phyloP scores from a whole-genome alignment of 2,113 vertebrate genomes.

The Oenanthe oenanthe region DNA sequence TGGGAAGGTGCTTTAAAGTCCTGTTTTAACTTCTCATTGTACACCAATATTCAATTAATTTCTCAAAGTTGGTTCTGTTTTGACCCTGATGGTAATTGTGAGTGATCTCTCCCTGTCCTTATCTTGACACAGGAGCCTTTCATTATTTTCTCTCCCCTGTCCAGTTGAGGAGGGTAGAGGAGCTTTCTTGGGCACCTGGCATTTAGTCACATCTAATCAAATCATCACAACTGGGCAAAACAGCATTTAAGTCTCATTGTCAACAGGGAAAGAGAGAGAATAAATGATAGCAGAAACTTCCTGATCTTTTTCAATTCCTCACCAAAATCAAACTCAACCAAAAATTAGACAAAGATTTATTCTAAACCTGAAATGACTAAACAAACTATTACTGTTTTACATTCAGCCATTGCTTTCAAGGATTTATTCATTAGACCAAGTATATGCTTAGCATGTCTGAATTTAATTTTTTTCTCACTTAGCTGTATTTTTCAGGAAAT shows the following conservation, averaged over 20 bases:
- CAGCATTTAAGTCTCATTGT: not conserved
- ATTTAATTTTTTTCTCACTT: not conserved
- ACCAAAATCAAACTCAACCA: not conserved
- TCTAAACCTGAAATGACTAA: not conserved
- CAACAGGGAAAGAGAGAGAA: not conserved
- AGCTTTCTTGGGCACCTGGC: not conserved
- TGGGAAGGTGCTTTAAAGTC: not conserved
- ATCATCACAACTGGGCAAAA: not conserved
- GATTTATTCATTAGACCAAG: not conserved
- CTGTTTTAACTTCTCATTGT: not conserved
- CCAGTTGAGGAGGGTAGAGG: not conserved
- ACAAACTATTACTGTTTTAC: not conserved
- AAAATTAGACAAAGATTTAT: not conserved
- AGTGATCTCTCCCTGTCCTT: not conserved
- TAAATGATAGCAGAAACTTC: not conserved
- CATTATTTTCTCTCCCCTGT: not conserved
- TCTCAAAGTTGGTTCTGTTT: not conserved
- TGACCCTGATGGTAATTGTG: not conserved
- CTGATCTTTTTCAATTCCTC: not conserved
- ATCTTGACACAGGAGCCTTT: not conserved
- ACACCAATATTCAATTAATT: not conserved
- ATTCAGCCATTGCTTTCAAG: not conserved
- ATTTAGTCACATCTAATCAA: not conserved
- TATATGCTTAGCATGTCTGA: not conserved
- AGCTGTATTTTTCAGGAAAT: not conserved